These are phyloP conservation scores for Brachionichthys hirsutus DNA, from an alignment of 2,113 vertebrate species.

Conservation along the genomic window DNA sequence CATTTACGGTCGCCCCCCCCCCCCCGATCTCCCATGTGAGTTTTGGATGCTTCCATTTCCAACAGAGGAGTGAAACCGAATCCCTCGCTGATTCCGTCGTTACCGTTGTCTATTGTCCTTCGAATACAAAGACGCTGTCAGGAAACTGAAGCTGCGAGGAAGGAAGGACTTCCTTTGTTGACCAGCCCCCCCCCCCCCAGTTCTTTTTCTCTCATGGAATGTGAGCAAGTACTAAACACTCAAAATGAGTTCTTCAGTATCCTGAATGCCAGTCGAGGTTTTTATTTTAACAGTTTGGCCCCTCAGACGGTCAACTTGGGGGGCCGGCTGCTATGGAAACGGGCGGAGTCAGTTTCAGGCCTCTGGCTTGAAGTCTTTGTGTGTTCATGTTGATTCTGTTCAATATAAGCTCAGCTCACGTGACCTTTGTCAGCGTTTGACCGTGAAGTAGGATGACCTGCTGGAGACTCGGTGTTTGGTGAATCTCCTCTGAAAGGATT, in stretches of 20 bases:
- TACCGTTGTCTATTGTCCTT: slow-evolving; percentile 50
- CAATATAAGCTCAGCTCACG: slow-evolving; percentile 11
- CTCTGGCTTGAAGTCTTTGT: slow-evolving; percentile 14
- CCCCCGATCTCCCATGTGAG: slow-evolving; percentile 32
- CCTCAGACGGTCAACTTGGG: background rate
- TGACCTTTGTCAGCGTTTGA: slow-evolving; percentile 24
- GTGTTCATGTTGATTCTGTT: slow-evolving; percentile 27
- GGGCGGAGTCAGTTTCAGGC: slow-evolving; percentile 43
- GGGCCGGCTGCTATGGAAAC: slow-evolving; percentile 8
- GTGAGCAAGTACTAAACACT: slow-evolving; percentile 23
- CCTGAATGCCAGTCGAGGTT: slow-evolving; percentile 6
- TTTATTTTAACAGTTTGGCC: background rate
- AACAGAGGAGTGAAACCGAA: slow-evolving; percentile 33
- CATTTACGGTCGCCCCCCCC: too few species aligned
- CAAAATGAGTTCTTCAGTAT: slow-evolving; percentile 9
- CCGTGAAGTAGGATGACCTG: too few species aligned
- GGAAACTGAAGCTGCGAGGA: slow-evolving; percentile 53
- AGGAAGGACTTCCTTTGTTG: slow-evolving; percentile 45
- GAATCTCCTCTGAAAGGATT: too few species aligned
- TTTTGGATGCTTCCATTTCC: slow-evolving; percentile 45
- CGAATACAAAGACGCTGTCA: slow-evolving; percentile 30
- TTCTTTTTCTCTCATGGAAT: slow-evolving; percentile 35
- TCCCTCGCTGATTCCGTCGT: slow-evolving; percentile 25
- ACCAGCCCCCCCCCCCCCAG: background rate
- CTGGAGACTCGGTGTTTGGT: too few species aligned